Percentiles rank a stretch among this genome's conserved stretches.
These are phyloP conservation scores for Oceanodroma tethys DNA, from an alignment of 2,113 vertebrate species.

Conservation along the genomic window DNA sequence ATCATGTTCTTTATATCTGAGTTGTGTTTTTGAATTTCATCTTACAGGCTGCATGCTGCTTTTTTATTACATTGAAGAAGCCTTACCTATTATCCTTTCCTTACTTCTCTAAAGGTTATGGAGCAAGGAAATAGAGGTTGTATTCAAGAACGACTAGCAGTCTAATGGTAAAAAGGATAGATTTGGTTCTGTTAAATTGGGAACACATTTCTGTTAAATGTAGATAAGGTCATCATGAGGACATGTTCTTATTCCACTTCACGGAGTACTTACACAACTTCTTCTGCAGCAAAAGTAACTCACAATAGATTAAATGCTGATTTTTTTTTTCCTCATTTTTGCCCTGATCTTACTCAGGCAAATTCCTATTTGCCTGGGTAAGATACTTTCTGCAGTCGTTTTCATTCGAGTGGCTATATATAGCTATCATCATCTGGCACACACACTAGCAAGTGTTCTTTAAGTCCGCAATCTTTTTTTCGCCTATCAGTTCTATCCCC, in stretches of 20 bases:
- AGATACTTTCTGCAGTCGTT: not conserved
- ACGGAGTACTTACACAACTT: not conserved
- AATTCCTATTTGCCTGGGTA: not conserved
- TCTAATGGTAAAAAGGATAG: not conserved
- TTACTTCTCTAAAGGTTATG: not conserved
- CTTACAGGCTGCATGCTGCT: not conserved
- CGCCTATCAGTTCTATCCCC: not conserved
- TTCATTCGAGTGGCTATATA: not conserved
- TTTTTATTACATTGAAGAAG: not conserved
- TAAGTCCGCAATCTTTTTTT: not conserved
- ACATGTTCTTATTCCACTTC: not conserved
- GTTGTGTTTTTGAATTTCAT: not conserved
- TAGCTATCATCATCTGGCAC: slow-evolving; percentile 35
- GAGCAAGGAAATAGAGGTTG: not conserved
- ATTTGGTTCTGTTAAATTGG: slow-evolving; percentile 14
- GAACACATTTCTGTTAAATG: not conserved
- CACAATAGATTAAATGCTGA: not conserved
- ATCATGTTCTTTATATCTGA: not conserved
- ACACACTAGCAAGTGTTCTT: not conserved
- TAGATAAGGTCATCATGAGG: not conserved
- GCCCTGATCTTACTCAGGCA: not conserved
- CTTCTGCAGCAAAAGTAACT: not conserved
- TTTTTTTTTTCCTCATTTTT: not conserved
- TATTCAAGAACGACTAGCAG: not conserved
- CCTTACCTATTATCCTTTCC: not conserved